phyloP scores from a whole-genome alignment of 2,113 vertebrate genomes.

The Litocranius walleri region DNA sequence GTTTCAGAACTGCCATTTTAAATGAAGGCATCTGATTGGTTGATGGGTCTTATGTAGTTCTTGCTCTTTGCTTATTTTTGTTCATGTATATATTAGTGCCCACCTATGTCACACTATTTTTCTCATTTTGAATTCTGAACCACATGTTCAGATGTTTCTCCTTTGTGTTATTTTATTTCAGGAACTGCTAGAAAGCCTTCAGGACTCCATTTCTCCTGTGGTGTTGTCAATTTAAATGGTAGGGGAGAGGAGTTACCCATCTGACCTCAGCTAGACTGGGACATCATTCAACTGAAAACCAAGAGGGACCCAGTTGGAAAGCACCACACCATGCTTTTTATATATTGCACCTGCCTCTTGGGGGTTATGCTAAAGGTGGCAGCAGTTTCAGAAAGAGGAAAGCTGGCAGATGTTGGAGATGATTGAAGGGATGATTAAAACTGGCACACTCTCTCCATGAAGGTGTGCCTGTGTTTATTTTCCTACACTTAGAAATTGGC shows the following conservation, averaged over 20 bases:
- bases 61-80: conserved; percentile 34
- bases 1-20: conserved; percentile 33
- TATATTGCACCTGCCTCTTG: conserved; percentile 1
- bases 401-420: background rate
- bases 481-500: background rate
- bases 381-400: conserved; percentile 46
- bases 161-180: background rate
- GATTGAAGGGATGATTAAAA: conserved; percentile 48
- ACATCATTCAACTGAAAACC: background rate
- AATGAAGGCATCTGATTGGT: conserved; percentile 19
- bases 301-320: background rate
- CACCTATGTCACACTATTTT: background rate
- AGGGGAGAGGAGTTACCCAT: background rate
- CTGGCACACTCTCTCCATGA: background rate
- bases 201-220: background rate
- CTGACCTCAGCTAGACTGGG: conserved; percentile 6
- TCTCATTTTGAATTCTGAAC: background rate
- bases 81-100: background rate
- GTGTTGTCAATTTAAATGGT: background rate
- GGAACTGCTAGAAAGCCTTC: conserved; percentile 21
- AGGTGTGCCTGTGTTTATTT: background rate
- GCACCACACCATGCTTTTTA: background rate
- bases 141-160: background rate
- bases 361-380: conserved; percentile 26
- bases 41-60: conserved; percentile 6